phyloP scores from a whole-genome alignment of 2,888 invertebrate species.

The Byasa hedistus region DNA sequence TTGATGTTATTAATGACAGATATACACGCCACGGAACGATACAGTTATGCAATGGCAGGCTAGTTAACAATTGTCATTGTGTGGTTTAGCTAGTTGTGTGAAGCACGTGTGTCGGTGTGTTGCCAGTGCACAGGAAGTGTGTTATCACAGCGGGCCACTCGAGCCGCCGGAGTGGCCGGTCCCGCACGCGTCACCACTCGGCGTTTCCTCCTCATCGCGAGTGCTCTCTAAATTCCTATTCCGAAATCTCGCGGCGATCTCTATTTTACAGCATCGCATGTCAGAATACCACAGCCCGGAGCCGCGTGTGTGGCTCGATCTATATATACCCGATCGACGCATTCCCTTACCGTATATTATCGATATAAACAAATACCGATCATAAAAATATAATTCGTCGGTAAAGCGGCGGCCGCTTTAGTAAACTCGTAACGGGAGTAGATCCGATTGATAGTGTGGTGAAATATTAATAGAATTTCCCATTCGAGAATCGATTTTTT shows the following conservation, averaged over 20 bases:
- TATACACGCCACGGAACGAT: too few relatives aligned
- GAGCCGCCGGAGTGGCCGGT: conserved; percentile 8
- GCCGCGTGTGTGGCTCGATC: not conserved
- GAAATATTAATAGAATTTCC: conserved; percentile 50
- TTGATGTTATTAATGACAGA: too few relatives aligned
- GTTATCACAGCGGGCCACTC: conserved; percentile 17
- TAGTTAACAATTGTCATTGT: too few relatives aligned
- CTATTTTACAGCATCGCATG: not conserved
- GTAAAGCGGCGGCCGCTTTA: conserved; percentile 61
- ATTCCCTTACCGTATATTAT: conserved; percentile 23
- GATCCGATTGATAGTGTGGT: conserved; percentile 51
- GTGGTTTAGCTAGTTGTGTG: not conserved
- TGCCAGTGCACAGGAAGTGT: conserved; percentile 28
- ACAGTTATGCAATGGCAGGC: too few relatives aligned
- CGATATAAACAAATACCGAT: conserved; percentile 47
- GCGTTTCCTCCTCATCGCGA: conserved; percentile 31
- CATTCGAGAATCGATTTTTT: conserved; percentile 54
- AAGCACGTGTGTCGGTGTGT: conserved; percentile 32
- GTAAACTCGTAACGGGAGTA: conserved; percentile 61
- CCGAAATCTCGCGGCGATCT: not conserved
- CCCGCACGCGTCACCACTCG: conserved; percentile 53
- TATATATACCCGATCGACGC: conserved; percentile 21
- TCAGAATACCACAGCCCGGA: not conserved
- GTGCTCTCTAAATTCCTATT: conserved; percentile 15
- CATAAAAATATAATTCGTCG: conserved; percentile 42